Percentiles rank a stretch among this genome's conserved stretches.
phyloP scores from a whole-genome alignment of 2,113 vertebrate genomes.

The Myrmecophaga tridactyla region DNA sequence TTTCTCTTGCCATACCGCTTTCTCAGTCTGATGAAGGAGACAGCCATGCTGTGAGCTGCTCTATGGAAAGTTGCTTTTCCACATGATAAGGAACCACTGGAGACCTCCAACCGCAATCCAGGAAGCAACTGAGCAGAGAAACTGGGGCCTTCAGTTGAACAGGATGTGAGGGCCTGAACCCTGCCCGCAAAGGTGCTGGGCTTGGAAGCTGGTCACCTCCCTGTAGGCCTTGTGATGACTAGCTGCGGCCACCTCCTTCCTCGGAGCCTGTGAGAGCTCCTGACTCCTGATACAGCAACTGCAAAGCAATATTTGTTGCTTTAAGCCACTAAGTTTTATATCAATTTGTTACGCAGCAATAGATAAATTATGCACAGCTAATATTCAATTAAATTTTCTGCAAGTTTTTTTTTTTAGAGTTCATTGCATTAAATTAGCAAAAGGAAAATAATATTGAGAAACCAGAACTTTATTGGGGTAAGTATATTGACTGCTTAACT shows the following conservation, averaged over 20 bases:
- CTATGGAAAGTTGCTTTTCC: too few relatives aligned
- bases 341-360: too few relatives aligned
- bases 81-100: too few relatives aligned
- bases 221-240: background rate
- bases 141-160: background rate
- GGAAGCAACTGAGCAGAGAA: too few relatives aligned
- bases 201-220: background rate
- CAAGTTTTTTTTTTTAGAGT: background rate
- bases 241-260: too few relatives aligned
- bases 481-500: background rate
- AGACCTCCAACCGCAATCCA: background rate
- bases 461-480: background rate
- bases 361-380: background rate
- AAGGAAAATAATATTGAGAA: background rate
- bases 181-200: too few relatives aligned
- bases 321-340: too few relatives aligned
- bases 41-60: too few relatives aligned
- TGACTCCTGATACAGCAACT: background rate
- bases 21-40: too few relatives aligned
- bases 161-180: background rate
- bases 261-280: rapidly evolving
- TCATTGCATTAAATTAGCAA: background rate
- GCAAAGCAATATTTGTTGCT: background rate
- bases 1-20: too few relatives aligned
- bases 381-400: background rate